These are phyloP conservation scores for Onthophagus taurus DNA, from an alignment of 1,140 invertebrate genomes.

Conservation along the genomic window DNA sequence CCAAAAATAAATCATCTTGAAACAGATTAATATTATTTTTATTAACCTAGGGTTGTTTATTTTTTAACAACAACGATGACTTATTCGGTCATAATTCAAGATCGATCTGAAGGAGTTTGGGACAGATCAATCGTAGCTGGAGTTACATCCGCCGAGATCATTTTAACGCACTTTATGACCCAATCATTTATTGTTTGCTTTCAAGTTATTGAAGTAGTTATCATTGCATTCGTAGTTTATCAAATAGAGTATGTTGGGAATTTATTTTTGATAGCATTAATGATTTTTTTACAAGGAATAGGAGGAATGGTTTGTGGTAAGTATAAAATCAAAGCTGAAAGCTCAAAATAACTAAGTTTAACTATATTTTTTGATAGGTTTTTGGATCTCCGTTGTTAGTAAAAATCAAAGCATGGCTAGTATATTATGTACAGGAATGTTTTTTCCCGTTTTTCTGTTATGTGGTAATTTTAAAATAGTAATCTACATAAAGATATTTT, in stretches of 20 bases:
- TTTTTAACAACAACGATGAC: conserved; percentile 72
- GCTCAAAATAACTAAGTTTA: too few species aligned
- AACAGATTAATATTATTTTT: not conserved
- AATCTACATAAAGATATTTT: too few species aligned
- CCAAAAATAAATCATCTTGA: not conserved
- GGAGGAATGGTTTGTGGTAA: conserved; percentile 44
- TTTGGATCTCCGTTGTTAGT: conserved; percentile 71
- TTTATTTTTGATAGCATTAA: conserved; percentile 33
- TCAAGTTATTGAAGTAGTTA: conserved; percentile 44
- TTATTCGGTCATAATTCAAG: conserved; percentile 68
- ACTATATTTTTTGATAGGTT: conserved; percentile 41
- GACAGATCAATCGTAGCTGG: conserved; percentile 66
- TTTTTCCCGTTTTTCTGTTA: conserved; percentile 76
- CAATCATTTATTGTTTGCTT: conserved; percentile 61
- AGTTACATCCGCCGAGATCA: conserved; percentile 44
- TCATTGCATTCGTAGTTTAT: conserved; percentile 41
- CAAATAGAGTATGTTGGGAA: conserved; percentile 38
- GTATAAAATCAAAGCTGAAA: too few species aligned
- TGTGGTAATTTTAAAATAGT: conserved; percentile 66
- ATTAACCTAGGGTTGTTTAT: conserved; percentile 57
- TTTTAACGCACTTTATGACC: conserved; percentile 63
- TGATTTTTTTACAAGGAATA: conserved; percentile 36
- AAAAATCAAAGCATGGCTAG: conserved; percentile 69
- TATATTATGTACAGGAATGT: conserved; percentile 73
- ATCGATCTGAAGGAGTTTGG: conserved; percentile 70